phyloP scores from a whole-genome alignment of 2,888 invertebrate genomes.

The Cloeon dipterum region DNA sequence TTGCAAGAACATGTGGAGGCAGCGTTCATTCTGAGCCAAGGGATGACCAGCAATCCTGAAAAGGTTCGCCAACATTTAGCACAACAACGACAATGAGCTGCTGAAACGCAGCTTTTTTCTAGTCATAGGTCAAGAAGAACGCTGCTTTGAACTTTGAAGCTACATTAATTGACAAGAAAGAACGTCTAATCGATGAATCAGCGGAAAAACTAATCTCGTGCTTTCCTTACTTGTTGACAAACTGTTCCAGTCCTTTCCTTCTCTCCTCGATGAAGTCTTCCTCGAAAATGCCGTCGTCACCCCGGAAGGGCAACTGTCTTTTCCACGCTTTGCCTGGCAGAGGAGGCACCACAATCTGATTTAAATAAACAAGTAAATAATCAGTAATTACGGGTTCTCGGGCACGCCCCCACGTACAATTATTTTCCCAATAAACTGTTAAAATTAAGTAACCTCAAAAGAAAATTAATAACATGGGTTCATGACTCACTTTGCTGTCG shows the following conservation, averaged over 20 bases:
- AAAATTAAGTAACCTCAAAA: background rate
- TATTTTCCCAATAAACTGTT: background rate
- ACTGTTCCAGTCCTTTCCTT: conserved; percentile 87
- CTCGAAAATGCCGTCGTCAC: conserved; percentile 98
- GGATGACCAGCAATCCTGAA: conserved; percentile 92
- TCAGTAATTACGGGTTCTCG: no score
- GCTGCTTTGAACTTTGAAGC: no score
- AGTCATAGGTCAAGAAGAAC: no score
- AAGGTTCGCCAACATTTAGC: no score
- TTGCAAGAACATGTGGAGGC: conserved; percentile 98
- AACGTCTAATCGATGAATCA: background rate
- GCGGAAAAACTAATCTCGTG: background rate
- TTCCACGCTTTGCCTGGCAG: conserved; percentile 97
- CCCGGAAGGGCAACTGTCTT: conserved; percentile 91
- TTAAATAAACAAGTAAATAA: no score
- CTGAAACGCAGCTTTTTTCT: no score
- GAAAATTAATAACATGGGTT: background rate
- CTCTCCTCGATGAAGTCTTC: conserved; percentile 98
- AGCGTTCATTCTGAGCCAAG: conserved; percentile 93
- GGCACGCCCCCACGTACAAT: no score
- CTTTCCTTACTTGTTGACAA: conserved; percentile 81
- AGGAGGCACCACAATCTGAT: conserved; percentile 96
- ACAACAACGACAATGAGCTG: no score
- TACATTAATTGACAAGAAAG: background rate
- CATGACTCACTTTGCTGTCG: conserved; percentile 92